These are phyloP conservation scores for Carcharodon carcharias DNA, from an alignment of 2,797 vertebrate genomes.

Conservation along the genomic window DNA sequence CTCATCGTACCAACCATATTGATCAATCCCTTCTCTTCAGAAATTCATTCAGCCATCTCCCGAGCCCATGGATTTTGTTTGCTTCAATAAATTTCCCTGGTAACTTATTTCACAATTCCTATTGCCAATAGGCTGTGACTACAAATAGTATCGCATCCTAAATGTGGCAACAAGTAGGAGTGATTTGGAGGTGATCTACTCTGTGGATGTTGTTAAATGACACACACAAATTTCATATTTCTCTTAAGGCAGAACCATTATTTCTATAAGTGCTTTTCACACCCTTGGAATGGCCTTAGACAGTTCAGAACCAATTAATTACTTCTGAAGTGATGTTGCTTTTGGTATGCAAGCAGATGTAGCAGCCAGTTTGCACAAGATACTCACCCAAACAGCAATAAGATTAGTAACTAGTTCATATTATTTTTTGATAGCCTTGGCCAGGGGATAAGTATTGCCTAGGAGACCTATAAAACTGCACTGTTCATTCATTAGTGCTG, in stretches of 20 bases:
- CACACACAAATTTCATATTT: background rate
- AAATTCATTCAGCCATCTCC: background rate
- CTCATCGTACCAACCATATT: no score
- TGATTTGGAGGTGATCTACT: background rate
- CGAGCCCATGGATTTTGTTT: background rate
- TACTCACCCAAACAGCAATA: background rate
- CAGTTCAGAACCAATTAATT: background rate
- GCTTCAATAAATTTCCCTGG: background rate
- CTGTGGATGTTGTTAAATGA: background rate
- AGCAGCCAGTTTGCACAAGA: background rate
- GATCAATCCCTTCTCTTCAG: background rate
- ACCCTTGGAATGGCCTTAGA: background rate
- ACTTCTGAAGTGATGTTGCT: background rate
- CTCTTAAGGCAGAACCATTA: background rate
- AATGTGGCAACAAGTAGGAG: background rate
- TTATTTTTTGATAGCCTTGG: background rate
- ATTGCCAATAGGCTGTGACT: background rate
- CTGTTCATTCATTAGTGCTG: background rate
- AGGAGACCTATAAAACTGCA: background rate
- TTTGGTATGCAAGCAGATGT: background rate
- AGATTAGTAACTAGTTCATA: background rate
- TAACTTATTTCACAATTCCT: background rate
- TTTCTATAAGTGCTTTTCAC: background rate
- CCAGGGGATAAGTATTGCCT: background rate
- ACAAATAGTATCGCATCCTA: background rate